Evolutionary conservation across 2,888 invertebrate species (phyloP).

Genomic region (Aporophyla nigra): DNA sequence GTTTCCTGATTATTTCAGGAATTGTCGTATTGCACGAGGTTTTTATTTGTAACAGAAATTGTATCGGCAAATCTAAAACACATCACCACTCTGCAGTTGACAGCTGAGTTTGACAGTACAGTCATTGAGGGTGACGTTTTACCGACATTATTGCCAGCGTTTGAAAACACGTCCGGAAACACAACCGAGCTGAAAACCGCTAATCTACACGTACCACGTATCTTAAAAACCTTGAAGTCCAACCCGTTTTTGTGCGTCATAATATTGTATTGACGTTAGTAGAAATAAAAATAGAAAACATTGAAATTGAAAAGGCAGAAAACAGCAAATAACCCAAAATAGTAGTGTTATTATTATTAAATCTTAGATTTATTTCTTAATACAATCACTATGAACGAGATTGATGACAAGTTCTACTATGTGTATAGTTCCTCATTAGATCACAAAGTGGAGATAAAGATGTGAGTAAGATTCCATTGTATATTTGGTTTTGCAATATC

Average conservation of each 20-base stretch:
- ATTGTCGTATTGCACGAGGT: constrained; percentile 1
- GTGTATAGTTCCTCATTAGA: constrained; percentile 98
- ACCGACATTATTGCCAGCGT: background rate
- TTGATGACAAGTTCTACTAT: constrained; percentile 95
- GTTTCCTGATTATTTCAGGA: constrained; percentile 3
- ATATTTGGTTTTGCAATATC: constrained; percentile 1
- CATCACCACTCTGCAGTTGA: constrained; percentile 39
- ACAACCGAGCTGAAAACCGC: background rate
- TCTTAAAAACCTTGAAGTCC: background rate
- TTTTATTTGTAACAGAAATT: constrained; percentile 1
- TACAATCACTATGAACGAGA: constrained; percentile 92
- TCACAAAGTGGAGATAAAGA: constrained; percentile 96
- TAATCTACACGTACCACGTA: background rate
- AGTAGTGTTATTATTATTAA: constrained; percentile 46
- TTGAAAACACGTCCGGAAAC: constrained; percentile 1
- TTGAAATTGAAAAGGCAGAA: background rate
- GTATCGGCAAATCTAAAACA: constrained; percentile 31
- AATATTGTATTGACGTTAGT: constrained; percentile 15
- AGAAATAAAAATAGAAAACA: constrained; percentile 31
- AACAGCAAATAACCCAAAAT: constrained; percentile 33
- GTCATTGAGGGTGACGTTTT: background rate
- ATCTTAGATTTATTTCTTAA: background rate
- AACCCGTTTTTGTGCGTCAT: too few relatives aligned
- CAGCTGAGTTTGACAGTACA: constrained; percentile 6
- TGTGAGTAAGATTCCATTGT: constrained; percentile 91